Evolutionary conservation across 2,113 vertebrate species (phyloP).

Genomic region (Symphodus melops): DNA sequence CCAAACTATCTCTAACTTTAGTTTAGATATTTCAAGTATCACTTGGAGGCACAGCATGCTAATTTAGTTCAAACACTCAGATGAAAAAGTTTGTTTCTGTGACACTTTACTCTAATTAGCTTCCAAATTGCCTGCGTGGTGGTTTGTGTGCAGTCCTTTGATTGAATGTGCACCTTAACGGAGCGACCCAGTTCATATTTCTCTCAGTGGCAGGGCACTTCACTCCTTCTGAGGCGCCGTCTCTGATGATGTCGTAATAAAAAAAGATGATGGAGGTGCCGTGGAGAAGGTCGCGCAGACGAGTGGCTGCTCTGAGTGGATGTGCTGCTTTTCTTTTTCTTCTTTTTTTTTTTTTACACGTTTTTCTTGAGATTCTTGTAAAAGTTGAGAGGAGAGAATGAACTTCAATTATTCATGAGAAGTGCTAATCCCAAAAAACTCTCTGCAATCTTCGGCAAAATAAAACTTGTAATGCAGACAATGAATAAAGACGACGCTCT

Average conservation of each 20-base stretch:
- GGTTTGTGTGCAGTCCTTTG: constrained; percentile 23
- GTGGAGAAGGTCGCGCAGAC: constrained; percentile 20
- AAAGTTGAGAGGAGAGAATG: constrained; percentile 29
- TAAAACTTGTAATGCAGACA: constrained; percentile 16
- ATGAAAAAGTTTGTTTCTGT: constrained; percentile 31
- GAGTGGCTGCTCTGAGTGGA: constrained; percentile 20
- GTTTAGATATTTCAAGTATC: neutral
- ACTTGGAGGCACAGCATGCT: constrained; percentile 7
- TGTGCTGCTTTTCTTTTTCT: too few species aligned
- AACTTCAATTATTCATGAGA: constrained; percentile 40
- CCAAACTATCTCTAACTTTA: constrained; percentile 2
- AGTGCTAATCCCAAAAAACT: constrained; percentile 15
- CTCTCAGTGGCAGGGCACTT: constrained; percentile 22
- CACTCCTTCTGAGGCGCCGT: constrained; percentile 37
- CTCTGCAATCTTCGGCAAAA: constrained; percentile 18
- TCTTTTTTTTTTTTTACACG: too few species aligned
- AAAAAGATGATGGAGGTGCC: constrained; percentile 33
- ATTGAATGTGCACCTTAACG: constrained; percentile 34
- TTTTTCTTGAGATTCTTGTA: constrained; percentile 30
- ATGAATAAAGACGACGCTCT: neutral
- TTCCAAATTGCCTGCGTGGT: constrained; percentile 22
- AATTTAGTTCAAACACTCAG: constrained; percentile 19
- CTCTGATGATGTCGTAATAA: constrained; percentile 52
- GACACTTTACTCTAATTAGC: constrained; percentile 39
- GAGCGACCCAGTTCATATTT: constrained; percentile 24